Evolutionary conservation across 2,113 vertebrate species (phyloP).

Genomic region (Calcarius ornatus): DNA sequence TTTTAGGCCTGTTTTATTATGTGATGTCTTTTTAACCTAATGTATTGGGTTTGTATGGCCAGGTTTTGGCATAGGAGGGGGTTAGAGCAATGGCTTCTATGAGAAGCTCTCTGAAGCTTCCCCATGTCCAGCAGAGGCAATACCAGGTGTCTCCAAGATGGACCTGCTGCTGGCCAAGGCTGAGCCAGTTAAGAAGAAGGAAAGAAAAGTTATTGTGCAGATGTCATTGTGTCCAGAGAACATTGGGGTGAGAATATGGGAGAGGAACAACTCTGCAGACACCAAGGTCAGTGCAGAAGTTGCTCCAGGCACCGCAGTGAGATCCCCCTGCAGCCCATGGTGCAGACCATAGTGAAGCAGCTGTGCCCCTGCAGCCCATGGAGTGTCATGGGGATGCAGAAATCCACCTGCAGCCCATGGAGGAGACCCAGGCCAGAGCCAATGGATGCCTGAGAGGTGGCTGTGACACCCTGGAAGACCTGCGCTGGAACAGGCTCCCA

Average conservation of each 20-base stretch:
- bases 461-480: background rate
- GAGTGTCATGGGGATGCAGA: background rate
- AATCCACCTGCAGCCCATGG: too few species aligned
- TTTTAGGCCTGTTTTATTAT: background rate
- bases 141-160: background rate
- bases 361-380: background rate
- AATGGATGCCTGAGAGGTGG: background rate
- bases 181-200: background rate
- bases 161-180: background rate
- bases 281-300: background rate
- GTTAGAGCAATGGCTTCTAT: background rate
- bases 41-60: background rate
- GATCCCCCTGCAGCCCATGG: background rate
- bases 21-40: background rate
- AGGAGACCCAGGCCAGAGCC: background rate
- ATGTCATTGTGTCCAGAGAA: background rate
- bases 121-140: background rate
- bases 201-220: background rate
- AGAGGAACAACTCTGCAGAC: background rate
- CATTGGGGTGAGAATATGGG: background rate
- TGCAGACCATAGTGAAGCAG: too few species aligned
- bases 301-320: background rate
- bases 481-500: background rate
- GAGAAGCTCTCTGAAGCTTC: background rate
- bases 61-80: background rate